Conservation (phyloP, 2,888 invertebrate genomes). For the Eubasilissa splendida region DNA sequence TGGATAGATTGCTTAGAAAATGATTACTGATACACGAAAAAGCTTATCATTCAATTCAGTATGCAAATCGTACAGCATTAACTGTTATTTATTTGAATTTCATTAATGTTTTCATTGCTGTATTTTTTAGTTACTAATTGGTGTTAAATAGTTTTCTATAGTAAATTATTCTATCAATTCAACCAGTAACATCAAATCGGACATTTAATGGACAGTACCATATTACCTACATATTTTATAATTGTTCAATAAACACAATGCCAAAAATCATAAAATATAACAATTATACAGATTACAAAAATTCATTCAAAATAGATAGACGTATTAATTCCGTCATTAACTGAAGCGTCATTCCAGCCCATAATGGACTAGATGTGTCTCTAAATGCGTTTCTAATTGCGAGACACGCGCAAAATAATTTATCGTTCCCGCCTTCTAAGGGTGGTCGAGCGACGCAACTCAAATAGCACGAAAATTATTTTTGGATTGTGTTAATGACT, state of each 20-base stretch:
- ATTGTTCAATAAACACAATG: not conserved
- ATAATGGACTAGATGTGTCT: constrained; percentile 21
- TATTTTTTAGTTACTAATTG: too few species aligned
- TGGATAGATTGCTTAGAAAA: too few species aligned
- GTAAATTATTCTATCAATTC: too few species aligned
- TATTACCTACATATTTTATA: too few species aligned
- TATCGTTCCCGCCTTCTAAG: constrained; percentile 12
- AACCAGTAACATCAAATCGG: too few species aligned
- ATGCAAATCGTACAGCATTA: too few species aligned
- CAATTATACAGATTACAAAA: constrained; percentile 18
- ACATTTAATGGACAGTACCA: not conserved
- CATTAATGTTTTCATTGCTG: too few species aligned
- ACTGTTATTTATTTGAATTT: too few species aligned
- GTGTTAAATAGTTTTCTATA: too few species aligned
- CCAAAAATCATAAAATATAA: not conserved
- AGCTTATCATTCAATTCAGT: too few species aligned
- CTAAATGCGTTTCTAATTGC: constrained; percentile 51
- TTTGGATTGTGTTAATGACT: constrained; percentile 20
- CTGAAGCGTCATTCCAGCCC: constrained; percentile 18
- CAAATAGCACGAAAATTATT: constrained; percentile 8
- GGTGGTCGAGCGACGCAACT: constrained; percentile 5
- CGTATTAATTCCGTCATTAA: constrained; percentile 36
- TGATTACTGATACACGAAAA: too few species aligned
- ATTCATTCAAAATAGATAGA: constrained; percentile 22
- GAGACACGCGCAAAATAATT: constrained; percentile 48